Evolutionary conservation across 2,113 vertebrate species (phyloP).

Genomic region (Cervus canadensis): DNA sequence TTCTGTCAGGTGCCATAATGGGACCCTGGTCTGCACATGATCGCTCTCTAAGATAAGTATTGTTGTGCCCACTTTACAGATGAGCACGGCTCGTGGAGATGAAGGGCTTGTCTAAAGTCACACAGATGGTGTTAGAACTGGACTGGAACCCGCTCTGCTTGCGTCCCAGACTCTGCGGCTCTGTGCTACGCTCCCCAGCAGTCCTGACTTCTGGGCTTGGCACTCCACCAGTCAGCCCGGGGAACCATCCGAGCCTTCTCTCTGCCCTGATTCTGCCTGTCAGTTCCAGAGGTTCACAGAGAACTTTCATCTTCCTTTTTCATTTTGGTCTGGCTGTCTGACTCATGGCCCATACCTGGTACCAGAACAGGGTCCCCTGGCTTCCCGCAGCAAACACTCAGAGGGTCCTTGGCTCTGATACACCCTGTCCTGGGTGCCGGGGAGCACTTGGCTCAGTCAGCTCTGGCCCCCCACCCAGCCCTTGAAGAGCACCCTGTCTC

Average conservation of each 20-base stretch:
- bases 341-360: neutral
- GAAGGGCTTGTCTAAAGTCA: neutral
- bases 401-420: neutral
- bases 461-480: no score
- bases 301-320: neutral
- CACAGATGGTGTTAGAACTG: neutral
- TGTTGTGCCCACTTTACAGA: neutral
- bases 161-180: neutral
- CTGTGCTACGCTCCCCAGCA: no score
- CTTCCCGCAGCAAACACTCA: neutral
- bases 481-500: neutral
- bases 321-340: neutral
- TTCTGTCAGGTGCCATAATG: neutral
- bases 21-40: neutral
- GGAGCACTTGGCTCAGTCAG: neutral
- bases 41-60: neutral
- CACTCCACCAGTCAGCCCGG: neutral
- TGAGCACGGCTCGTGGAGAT: neutral
- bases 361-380: neutral
- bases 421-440: neutral
- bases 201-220: neutral
- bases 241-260: neutral
- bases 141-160: neutral
- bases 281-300: neutral
- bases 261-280: neutral